These are phyloP conservation scores for Agrochola lota DNA, from an alignment of 2,888 invertebrate species.

Conservation along the genomic window DNA sequence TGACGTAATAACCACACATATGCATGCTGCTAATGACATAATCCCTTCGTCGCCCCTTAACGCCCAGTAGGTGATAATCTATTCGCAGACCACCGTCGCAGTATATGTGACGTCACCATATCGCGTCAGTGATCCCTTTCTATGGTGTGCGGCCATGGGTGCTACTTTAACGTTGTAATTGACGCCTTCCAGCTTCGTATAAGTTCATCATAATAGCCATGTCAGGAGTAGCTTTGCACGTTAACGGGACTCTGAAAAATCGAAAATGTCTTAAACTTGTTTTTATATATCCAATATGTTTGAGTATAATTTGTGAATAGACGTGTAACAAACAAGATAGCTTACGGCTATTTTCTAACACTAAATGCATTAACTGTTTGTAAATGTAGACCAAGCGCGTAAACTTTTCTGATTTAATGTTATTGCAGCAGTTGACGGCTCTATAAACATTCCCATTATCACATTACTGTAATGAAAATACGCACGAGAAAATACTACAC, in stretches of 20 bases:
- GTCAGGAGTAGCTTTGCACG: not conserved
- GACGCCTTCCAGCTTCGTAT: constrained; percentile 21
- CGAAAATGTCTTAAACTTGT: not conserved
- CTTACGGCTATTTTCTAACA: constrained; percentile 32
- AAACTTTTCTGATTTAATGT: constrained; percentile 54
- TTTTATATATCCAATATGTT: not conserved
- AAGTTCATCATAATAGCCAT: constrained; percentile 17
- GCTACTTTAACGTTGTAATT: constrained; percentile 50
- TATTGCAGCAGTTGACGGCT: constrained; percentile 42
- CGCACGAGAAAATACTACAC: constrained; percentile 29
- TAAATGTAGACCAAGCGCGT: constrained; percentile 42
- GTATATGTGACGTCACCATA: constrained; percentile 39
- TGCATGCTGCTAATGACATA: constrained; percentile 12
- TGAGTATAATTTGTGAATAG: not conserved
- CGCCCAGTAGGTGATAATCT: constrained; percentile 32
- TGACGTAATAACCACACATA: not conserved
- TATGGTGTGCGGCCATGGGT: constrained; percentile 21
- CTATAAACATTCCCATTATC: constrained; percentile 56
- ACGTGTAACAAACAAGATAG: not conserved
- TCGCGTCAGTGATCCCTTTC: constrained; percentile 31
- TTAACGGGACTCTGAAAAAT: constrained; percentile 5
- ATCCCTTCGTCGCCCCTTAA: constrained; percentile 19
- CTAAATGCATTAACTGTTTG: constrained; percentile 41
- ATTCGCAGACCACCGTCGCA: constrained; percentile 43
- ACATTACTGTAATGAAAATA: constrained; percentile 46